phyloP scores from a whole-genome alignment of 2,888 invertebrate genomes.

The Ceraclea dissimilis region DNA sequence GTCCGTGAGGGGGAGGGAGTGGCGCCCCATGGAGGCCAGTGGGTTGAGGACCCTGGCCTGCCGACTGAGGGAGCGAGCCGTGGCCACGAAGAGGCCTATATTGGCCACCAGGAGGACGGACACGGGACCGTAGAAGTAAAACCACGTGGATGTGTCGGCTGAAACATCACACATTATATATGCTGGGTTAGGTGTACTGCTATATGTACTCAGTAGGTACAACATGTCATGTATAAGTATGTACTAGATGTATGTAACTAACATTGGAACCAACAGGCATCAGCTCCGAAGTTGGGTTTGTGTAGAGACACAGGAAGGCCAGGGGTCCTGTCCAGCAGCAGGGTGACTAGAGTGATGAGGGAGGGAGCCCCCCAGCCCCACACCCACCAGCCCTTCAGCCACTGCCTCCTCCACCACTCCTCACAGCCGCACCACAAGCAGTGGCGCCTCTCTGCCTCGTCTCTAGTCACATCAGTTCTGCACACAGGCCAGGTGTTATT shows the following conservation, averaged over 20 bases:
- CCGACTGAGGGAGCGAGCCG: slow-evolving; percentile 43
- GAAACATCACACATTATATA: no score
- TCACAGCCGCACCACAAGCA: not conserved
- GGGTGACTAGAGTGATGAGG: slow-evolving; percentile 47
- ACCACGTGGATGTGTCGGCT: slow-evolving; percentile 52
- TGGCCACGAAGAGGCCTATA: slow-evolving; percentile 47
- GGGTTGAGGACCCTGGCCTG: slow-evolving; percentile 2
- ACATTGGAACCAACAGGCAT: slow-evolving; percentile 57
- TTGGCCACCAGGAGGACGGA: slow-evolving; percentile 48
- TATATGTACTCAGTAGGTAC: no score
- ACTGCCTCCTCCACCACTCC: not conserved
- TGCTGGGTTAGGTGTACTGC: no score
- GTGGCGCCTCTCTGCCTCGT: not conserved
- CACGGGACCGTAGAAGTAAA: slow-evolving; percentile 57
- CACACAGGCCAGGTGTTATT: no score
- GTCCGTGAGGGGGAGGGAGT: not conserved
- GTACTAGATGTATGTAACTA: slow-evolving; percentile 31
- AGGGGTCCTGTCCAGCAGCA: slow-evolving; percentile 51
- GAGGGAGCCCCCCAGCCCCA: slow-evolving; percentile 41
- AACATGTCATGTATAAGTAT: no score
- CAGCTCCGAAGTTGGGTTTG: slow-evolving; percentile 51
- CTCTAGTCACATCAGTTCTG: not conserved
- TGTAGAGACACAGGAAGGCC: slow-evolving; percentile 53
- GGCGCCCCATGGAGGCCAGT: slow-evolving; percentile 8
- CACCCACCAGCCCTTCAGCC: not conserved